phyloP scores from a whole-genome alignment of 1,140 invertebrate genomes.

The Brachionus paranguensis region DNA sequence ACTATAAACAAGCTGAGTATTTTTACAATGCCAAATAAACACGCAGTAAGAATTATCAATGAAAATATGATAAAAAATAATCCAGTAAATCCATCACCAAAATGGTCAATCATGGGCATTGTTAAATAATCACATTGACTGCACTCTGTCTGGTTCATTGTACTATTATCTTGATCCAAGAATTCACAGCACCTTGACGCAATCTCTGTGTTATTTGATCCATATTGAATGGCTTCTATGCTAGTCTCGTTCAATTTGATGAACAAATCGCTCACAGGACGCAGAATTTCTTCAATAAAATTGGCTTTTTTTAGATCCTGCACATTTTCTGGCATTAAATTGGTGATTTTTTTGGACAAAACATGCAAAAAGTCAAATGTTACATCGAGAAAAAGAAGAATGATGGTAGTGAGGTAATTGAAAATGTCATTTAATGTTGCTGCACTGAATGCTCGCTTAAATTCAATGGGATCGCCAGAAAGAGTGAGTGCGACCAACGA shows the following conservation, averaged over 20 bases:
- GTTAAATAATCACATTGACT: not conserved
- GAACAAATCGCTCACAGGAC: constrained; percentile 12
- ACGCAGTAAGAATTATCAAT: not conserved
- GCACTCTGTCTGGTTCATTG: not conserved
- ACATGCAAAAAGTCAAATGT: constrained; percentile 42
- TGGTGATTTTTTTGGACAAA: not conserved
- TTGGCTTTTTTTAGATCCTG: not conserved
- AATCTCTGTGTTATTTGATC: not conserved
- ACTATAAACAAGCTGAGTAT: not conserved
- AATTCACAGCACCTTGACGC: not conserved
- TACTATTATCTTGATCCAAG: not conserved
- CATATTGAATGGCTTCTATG: not conserved
- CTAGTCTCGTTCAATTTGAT: not conserved
- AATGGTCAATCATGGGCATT: not conserved
- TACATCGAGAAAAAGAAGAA: constrained; percentile 57
- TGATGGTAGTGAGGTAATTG: constrained; percentile 59
- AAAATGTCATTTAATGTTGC: constrained; percentile 63
- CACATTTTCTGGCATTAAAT: not conserved
- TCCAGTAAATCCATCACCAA: not conserved
- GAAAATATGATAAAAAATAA: constrained; percentile 26
- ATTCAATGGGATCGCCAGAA: constrained; percentile 57
- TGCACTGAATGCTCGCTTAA: constrained; percentile 59
- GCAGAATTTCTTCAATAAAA: constrained; percentile 1
- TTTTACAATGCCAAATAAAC: constrained; percentile 27
- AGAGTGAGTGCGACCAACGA: constrained; percentile 58